A percentile compares a stretch with the other conserved stretches of the same genome.
phyloP scores from a whole-genome alignment of 2,797 vertebrate species.

The Micrastur ruficollis region DNA sequence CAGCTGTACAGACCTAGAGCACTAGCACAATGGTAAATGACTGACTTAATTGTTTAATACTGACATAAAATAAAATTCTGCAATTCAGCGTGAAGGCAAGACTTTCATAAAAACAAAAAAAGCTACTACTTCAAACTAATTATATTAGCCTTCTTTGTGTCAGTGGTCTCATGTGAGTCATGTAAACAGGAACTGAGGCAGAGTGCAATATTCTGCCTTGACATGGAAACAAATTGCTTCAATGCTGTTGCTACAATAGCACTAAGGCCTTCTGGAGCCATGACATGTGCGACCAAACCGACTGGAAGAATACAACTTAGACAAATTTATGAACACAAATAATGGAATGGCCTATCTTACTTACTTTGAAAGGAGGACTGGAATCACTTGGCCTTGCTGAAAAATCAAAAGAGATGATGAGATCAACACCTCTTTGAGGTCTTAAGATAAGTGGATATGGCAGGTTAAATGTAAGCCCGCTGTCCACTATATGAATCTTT shows the following conservation, averaged over 20 bases:
- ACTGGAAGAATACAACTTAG: neutral
- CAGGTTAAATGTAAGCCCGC: conserved; percentile 95
- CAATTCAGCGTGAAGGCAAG: neutral
- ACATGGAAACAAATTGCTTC: neutral
- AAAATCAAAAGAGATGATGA: conserved; percentile 97
- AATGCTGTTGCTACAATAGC: neutral
- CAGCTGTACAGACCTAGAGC: neutral
- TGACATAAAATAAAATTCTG: neutral
- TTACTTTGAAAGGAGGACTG: conserved; percentile 96
- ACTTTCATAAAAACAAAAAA: neutral
- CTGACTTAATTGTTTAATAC: neutral
- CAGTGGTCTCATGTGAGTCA: neutral
- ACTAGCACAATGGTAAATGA: neutral
- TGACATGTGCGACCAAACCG: neutral
- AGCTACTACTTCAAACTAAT: neutral
- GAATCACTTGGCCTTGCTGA: conserved; percentile 95
- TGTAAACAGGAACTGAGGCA: conserved; percentile 27
- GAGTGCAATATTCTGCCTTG: neutral
- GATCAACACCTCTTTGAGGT: conserved; percentile 88
- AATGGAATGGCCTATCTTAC: neutral
- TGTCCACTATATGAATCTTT: conserved; percentile 97
- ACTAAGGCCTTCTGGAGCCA: neutral
- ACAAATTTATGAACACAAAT: neutral
- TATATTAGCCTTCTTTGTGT: neutral
- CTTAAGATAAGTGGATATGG: conserved; percentile 92